Conservation (phyloP, 2,888 invertebrate genomes). For the Cephonodes hylas region DNA sequence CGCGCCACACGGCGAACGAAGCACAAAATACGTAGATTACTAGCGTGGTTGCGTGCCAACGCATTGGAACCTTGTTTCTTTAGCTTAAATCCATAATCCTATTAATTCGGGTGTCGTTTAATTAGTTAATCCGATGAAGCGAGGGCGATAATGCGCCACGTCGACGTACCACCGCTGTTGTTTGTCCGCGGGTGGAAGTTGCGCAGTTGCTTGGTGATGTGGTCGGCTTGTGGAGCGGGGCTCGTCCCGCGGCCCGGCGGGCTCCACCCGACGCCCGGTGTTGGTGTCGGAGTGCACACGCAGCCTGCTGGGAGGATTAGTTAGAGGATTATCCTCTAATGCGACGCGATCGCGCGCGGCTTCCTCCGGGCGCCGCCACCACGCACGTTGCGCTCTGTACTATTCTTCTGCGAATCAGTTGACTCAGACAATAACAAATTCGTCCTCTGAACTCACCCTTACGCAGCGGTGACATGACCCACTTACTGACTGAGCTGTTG, state of each 20-base stretch:
- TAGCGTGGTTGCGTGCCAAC: background rate
- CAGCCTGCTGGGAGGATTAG: background rate
- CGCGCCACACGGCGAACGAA: background rate
- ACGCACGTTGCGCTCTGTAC: background rate
- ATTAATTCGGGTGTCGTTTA: slow-evolving; percentile 20
- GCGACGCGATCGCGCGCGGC: slow-evolving; percentile 18
- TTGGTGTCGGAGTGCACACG: background rate
- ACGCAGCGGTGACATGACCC: background rate
- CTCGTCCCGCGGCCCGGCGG: background rate
- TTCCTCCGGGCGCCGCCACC: background rate
- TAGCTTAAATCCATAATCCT: slow-evolving; percentile 18
- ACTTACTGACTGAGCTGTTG: slow-evolving; percentile 17
- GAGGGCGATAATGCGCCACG: background rate
- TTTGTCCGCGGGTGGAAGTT: background rate
- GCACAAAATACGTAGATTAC: background rate
- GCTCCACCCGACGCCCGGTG: background rate
- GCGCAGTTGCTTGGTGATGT: background rate
- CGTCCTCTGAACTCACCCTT: too few relatives aligned
- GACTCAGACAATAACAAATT: too few relatives aligned
- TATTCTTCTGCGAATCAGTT: too few relatives aligned
- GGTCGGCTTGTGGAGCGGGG: background rate
- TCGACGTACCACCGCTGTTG: background rate
- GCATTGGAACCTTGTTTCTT: background rate
- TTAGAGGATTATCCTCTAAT: background rate
- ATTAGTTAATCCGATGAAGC: slow-evolving; percentile 18